Evolutionary conservation across 2,888 invertebrate genomes (phyloP).

Genomic region (Brenthis ino): DNA sequence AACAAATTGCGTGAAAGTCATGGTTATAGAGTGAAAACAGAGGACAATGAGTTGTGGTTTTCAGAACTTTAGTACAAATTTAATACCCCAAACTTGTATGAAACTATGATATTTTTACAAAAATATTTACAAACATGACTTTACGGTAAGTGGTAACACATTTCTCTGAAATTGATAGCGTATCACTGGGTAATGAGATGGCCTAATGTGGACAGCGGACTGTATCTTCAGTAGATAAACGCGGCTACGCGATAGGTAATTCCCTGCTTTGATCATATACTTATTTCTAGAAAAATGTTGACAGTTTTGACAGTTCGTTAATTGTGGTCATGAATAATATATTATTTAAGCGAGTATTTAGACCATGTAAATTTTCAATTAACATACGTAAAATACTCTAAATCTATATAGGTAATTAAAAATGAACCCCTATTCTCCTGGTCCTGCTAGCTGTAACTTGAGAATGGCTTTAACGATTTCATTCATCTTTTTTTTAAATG

Average conservation of each 20-base stretch:
- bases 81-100: not conserved
- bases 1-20: slow-evolving; percentile 21
- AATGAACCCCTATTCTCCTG: no score
- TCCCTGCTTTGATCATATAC: not conserved
- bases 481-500: no score
- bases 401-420: no score
- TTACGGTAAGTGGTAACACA: slow-evolving; percentile 1
- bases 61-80: not conserved
- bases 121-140: not conserved
- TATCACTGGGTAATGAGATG: slow-evolving; percentile 17
- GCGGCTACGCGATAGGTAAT: no score
- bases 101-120: not conserved
- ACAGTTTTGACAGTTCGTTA: no score
- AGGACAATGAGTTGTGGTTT: slow-evolving; percentile 4
- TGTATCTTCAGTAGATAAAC: not conserved
- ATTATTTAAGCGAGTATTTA: not conserved
- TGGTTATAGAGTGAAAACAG: slow-evolving; percentile 12
- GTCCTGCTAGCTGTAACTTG: no score
- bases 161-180: slow-evolving; percentile 18
- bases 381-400: not conserved
- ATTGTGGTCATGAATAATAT: not conserved
- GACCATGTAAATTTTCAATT: not conserved
- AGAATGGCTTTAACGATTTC: no score
- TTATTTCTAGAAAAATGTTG: not conserved
- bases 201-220: slow-evolving; percentile 8